A percentile compares a stretch with the other conserved stretches of the same genome.
These are phyloP conservation scores for Notolepis coatsorum DNA, from an alignment of 2,797 vertebrate genomes.

Conservation along the genomic window DNA sequence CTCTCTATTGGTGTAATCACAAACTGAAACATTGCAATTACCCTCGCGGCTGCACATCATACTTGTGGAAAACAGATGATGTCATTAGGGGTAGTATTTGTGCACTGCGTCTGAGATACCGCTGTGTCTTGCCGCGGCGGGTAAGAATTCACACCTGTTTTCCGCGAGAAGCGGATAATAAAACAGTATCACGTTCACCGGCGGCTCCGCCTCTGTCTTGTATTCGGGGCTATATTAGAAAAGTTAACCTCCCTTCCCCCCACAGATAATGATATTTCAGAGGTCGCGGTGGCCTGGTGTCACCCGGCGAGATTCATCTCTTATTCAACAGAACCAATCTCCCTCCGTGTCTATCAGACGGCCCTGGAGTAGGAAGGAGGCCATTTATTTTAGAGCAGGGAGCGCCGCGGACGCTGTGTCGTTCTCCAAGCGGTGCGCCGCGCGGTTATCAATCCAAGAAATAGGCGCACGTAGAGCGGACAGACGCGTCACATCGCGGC, in stretches of 20 bases:
- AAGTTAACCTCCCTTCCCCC: conserved; percentile 76
- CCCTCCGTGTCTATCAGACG: conserved; percentile 72
- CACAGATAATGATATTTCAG: conserved; percentile 82
- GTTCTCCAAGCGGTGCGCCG: conserved; percentile 59
- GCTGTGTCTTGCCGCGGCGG: background rate
- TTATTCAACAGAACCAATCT: conserved; percentile 83
- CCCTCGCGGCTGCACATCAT: conserved; percentile 30
- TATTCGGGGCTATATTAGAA: conserved; percentile 74
- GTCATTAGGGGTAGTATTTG: conserved; percentile 49
- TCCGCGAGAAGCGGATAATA: conserved; percentile 58
- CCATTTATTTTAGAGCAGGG: conserved; percentile 65
- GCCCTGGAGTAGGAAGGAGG: conserved; percentile 58
- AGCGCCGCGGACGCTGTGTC: conserved; percentile 33
- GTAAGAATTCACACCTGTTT: conserved; percentile 18
- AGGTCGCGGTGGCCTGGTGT: conserved; percentile 66
- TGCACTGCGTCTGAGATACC: conserved; percentile 24
- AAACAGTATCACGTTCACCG: conserved; percentile 60
- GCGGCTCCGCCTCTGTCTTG: conserved; percentile 54
- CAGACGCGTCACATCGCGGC: conserved; percentile 29
- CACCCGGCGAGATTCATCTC: conserved; percentile 76
- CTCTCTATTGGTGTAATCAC: conserved; percentile 36
- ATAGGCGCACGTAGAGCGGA: conserved; percentile 39
- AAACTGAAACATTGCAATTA: conserved; percentile 49
- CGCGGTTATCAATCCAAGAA: conserved; percentile 71
- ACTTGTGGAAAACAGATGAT: conserved; percentile 51